Percentiles rank a stretch among this genome's conserved stretches.
Conservation (phyloP, 2,888 invertebrate species). For the Hipparchia semele region DNA sequence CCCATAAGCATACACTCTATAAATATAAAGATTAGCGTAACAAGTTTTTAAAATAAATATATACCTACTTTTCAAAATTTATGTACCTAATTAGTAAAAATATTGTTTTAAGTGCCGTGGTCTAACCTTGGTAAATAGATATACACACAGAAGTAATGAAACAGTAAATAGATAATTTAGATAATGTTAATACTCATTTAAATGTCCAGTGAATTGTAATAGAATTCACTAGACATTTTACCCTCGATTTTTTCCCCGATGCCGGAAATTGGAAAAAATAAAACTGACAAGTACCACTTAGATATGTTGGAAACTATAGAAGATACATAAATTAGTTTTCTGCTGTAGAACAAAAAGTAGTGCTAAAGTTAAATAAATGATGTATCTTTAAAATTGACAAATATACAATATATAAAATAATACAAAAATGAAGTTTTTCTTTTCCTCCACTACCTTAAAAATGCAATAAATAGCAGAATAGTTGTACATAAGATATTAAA, state of each 20-base stretch:
- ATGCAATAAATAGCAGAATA: background rate
- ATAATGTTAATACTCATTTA: conserved; percentile 37
- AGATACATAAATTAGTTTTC: conserved; percentile 50
- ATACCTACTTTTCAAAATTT: conserved; percentile 35
- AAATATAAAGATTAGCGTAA: conserved; percentile 40
- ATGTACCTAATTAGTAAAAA: conserved; percentile 30
- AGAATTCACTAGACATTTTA: conserved; percentile 27
- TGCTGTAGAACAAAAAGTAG: conserved; percentile 70
- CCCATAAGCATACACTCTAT: conserved; percentile 13
- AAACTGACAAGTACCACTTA: conserved; percentile 38
- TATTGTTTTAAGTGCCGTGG: conserved; percentile 30
- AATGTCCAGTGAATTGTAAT: conserved; percentile 36
- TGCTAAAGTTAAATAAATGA: conserved; percentile 62
- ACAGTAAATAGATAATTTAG: conserved; percentile 40
- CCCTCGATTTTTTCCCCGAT: conserved; percentile 17
- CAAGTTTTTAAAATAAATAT: conserved; percentile 34
- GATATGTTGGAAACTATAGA: conserved; percentile 52
- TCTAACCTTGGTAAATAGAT: conserved; percentile 35
- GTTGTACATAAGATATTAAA: too few relatives aligned
- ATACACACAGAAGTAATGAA: conserved; percentile 25
- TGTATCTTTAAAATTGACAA: conserved; percentile 74
- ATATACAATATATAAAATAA: conserved; percentile 60
- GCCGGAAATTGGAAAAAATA: conserved; percentile 10
- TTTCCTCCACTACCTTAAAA: background rate
- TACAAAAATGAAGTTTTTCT: conserved; percentile 25